A percentile compares a stretch with the other conserved stretches of the same genome.
Evolutionary conservation across 1,140 invertebrate species (phyloP).

Genomic region (Bombus waltoni): DNA sequence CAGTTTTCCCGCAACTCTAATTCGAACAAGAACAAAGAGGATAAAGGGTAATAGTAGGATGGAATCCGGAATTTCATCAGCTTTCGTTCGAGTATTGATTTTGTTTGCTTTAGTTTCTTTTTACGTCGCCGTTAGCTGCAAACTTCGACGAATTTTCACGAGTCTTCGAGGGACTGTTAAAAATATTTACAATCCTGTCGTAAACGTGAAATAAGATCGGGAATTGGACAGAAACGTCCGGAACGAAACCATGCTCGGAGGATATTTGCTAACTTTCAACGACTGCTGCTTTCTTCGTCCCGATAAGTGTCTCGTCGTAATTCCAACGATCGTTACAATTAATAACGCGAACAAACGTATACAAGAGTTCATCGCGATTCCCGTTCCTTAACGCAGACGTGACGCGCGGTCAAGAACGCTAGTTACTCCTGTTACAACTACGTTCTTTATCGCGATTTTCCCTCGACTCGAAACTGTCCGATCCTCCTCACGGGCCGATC

Average conservation of each 20-base stretch:
- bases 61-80: background rate
- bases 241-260: background rate
- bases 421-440: slow-evolving; percentile 1
- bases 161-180: background rate
- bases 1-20: background rate
- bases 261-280: background rate
- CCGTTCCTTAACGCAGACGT: background rate
- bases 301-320: background rate
- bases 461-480: too few relatives aligned
- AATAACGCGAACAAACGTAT: slow-evolving; percentile 9
- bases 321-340: slow-evolving; percentile 32
- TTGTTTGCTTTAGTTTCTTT: background rate
- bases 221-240: background rate
- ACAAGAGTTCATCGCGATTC: background rate
- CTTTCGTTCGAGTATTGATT: slow-evolving; percentile 3
- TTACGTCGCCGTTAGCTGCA: background rate
- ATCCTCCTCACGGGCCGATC: background rate
- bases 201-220: background rate
- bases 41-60: background rate
- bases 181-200: slow-evolving; percentile 24
- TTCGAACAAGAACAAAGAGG: background rate
- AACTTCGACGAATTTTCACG: background rate
- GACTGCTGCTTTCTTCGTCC: background rate
- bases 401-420: slow-evolving; percentile 9
- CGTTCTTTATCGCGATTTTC: background rate